phyloP scores from a whole-genome alignment of 2,797 vertebrate species.

The Brachyalestes nurse region DNA sequence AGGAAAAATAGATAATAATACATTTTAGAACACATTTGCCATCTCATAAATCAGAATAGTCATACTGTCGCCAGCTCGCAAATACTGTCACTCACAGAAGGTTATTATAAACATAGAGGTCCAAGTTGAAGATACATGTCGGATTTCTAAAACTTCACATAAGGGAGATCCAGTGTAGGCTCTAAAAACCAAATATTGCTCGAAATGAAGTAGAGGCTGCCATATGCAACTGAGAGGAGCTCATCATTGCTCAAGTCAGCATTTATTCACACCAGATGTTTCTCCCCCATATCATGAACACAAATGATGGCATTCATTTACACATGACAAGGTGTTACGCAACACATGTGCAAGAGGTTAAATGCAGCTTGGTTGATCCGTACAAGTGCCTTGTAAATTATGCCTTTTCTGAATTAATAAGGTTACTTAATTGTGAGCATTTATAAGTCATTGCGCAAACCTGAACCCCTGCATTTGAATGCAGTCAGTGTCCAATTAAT shows the following conservation, averaged over 20 bases:
- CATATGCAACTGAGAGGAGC: neutral
- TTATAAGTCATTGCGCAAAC: neutral
- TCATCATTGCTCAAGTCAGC: constrained; percentile 1
- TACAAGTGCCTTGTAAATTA: neutral
- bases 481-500: neutral
- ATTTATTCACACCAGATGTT: neutral
- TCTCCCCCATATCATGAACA: neutral
- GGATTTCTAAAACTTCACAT: neutral
- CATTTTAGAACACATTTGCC: neutral
- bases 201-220: neutral
- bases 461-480: neutral
- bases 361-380: neutral
- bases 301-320: neutral
- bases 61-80: no score
- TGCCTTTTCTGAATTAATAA: neutral
- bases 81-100: neutral
- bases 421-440: neutral
- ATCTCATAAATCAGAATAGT: neutral
- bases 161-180: neutral
- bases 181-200: neutral
- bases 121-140: neutral
- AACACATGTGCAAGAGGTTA: neutral
- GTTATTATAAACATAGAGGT: neutral
- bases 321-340: neutral
- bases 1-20: neutral